Evolutionary conservation across 2,113 vertebrate genomes (phyloP).

Genomic region (Oxyura jamaicensis): DNA sequence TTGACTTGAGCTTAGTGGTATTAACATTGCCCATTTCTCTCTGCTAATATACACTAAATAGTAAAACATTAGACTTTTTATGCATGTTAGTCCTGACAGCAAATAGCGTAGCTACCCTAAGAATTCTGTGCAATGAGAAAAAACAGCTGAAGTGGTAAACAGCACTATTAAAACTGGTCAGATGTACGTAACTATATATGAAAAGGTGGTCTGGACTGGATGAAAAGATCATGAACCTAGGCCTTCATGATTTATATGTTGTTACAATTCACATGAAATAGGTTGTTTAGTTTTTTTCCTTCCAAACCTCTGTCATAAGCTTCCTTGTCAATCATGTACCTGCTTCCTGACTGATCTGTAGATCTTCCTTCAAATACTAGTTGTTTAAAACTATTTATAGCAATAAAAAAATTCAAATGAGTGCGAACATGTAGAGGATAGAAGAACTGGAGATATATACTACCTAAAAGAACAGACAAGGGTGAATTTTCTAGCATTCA

Average conservation of each 20-base stretch:
- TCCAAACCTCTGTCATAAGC: background rate
- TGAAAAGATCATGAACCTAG: background rate
- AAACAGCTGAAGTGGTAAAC: background rate
- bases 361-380: background rate
- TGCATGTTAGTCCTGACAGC: background rate
- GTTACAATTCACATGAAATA: background rate
- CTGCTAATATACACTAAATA: background rate
- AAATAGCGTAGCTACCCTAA: background rate
- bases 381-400: background rate
- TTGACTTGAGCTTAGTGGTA: background rate
- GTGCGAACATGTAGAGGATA: fast-evolving
- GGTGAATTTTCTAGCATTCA: background rate
- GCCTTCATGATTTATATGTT: background rate
- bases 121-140: background rate
- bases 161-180: background rate
- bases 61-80: background rate
- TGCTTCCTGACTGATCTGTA: background rate
- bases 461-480: background rate
- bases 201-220: background rate
- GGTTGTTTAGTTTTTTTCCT: background rate
- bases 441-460: background rate
- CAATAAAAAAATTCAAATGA: background rate
- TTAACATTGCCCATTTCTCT: background rate
- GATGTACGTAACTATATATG: too few species aligned
- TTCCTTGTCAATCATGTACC: background rate